Conservation (phyloP, 2,797 vertebrate genomes). For the Cirrhinus mrigala region DNA sequence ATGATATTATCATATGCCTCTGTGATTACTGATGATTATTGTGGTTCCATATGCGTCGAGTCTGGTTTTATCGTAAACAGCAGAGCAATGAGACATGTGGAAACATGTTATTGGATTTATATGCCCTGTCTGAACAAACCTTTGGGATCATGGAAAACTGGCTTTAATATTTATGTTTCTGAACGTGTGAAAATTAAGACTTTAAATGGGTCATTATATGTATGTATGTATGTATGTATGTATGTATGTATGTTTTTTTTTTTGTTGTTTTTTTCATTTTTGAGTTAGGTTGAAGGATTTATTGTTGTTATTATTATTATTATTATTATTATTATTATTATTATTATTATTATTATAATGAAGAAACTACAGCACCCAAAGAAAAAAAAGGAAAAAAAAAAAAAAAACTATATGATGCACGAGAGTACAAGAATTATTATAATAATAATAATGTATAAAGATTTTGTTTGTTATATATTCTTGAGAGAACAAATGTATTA, state of each 20-base stretch:
- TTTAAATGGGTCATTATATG: conserved; percentile 33
- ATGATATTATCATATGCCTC: conserved; percentile 70
- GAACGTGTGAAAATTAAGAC: conserved; percentile 31
- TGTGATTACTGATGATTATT: conserved; percentile 67
- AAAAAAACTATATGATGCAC: conserved; percentile 36
- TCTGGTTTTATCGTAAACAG: conserved; percentile 58
- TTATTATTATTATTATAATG: conserved; percentile 41
- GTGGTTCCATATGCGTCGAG: conserved; percentile 65
- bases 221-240: conserved; percentile 35
- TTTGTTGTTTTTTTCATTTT: conserved; percentile 20
- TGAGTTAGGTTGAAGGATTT: conserved; percentile 29
- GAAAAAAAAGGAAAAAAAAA: conserved; percentile 16
- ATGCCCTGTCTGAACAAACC: conserved; percentile 24
- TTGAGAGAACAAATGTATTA: conserved; percentile 70
- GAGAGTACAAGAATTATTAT: conserved; percentile 50
- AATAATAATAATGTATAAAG: conserved; percentile 50
- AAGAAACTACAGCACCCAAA: conserved; percentile 63
- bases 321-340: background rate
- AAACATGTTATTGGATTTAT: conserved; percentile 46
- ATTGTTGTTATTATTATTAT: background rate
- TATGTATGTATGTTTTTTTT: conserved; percentile 18
- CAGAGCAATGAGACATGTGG: conserved; percentile 53
- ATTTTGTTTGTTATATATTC: conserved; percentile 68
- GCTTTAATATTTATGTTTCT: conserved; percentile 52
- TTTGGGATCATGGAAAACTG: conserved; percentile 48